Base-by-base conservation (phyloP, 1,140 invertebrate species). In the Drosophila auraria region DNA sequence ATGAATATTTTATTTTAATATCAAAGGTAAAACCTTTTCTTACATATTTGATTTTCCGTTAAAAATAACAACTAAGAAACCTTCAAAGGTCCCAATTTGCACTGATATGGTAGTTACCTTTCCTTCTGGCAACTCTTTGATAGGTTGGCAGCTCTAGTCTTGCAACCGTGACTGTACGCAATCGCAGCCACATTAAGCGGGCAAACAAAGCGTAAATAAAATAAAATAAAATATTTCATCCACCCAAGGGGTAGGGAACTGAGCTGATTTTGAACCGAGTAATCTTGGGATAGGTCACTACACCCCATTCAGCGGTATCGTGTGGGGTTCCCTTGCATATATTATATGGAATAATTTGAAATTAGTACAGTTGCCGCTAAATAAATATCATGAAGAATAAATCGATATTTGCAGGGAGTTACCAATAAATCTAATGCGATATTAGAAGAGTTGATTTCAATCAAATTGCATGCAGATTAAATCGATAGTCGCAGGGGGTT, bases 231-330 rank as follows among this genome's bases (percentile, higher is more conserved):
- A 14, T 47, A 7, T 59, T 59, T 7, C 12, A 30, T 23, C 9
- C 51, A n/a, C 9, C 54, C n/a, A 25, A 12, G 6, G 14, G 54
- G 54, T 54, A 38, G 20, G 33, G 30, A 38, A 40, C 54, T 57
- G 36, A 57, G 53, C 17, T 63, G n/a, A 63, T 63, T 38, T 59
- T 64, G 25, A 58, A 40, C 11, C 25, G n/a, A 40, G 61, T 5
- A 57, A 36, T n/a, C 30, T 64, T 64, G 61, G 36, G 36, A 42
- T 42, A 59, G 61, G 61, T 64, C 25, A 64, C 25, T 30, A 17
- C 23, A 17, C 23, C 12, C 15, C 14, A 33, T 7, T 12, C 33
- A 12, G 14, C 5, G n/a, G 9, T 42, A 40, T 23, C 8, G 20
- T 4, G 6, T 1, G 3, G 23, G 12, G 8, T 15, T 59, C 2